Evolutionary conservation across 2,888 invertebrate species (phyloP), one percentile per base, ranked within the genome.

Genomic region (Drosophila mayaguana): DNA sequence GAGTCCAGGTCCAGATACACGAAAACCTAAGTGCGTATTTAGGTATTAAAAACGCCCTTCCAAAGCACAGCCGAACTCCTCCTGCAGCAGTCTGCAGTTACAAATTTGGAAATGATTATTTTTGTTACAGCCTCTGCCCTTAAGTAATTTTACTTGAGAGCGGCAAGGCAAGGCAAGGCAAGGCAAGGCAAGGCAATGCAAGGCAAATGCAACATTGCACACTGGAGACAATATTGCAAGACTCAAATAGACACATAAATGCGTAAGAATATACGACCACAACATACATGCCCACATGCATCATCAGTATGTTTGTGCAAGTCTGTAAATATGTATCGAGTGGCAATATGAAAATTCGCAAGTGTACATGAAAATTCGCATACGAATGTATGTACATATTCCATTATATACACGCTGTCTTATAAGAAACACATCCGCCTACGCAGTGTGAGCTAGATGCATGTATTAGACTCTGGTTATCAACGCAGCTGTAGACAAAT

Each of bases 81-180:
- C 45, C 16, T 69, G 77, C 28, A 7, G 8, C 28, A 28, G 28
- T 63, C 63, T 66, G 54, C 50, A 57, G 62, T 64, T 55, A 65
- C 70, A 68, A 74, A 78, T 74, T 75, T 66, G 25, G 53, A 65
- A 79, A 63, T 32, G 69, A 67, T 72, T 79, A 72, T 82, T 81
- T 81, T 79, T 79, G 79, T 73, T 74, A 79, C 64, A 73, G 63
- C 62, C 68, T 64, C 59, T 73, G 75, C 67, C 82, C 73, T 67
- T 69, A 76, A 82, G 81, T 72, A 79, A 81, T 79, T 79, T 73
- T 82, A 65, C 78, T 81, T 48, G 22, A 51, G 69, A 64, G 54
- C 67, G 66, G 45, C 61, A 70, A 74, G 9, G 18, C 68, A 72
- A 63, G 59, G 43, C 61, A 70, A 74, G 68, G 45, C 60, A 70